Conservation (phyloP, 64 coral and sea anemone species). For the Platygyra sinensis region DNA sequence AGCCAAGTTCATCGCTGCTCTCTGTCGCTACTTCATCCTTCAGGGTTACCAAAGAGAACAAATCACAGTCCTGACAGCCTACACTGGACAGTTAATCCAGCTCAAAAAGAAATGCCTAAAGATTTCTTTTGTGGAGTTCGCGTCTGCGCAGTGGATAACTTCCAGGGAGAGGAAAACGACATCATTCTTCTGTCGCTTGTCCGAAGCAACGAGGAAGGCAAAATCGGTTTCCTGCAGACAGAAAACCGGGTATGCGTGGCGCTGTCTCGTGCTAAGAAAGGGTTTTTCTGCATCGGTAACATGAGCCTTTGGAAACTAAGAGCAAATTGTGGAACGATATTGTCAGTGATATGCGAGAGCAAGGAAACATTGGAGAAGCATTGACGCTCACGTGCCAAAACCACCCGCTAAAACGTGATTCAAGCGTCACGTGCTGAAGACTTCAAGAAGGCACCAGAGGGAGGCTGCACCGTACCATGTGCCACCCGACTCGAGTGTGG, state of each 20-base stretch:
- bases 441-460: conserved; percentile 68
- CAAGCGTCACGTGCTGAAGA: conserved; percentile 36
- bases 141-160: conserved; percentile 89
- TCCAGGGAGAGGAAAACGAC: conserved; percentile 97
- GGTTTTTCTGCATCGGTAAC: conserved; percentile 91
- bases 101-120: conserved; percentile 86
- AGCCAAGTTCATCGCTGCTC: conserved; percentile 79
- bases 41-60: conserved; percentile 84
- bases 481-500: conserved; percentile 61
- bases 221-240: conserved; percentile 85
- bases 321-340: conserved; percentile 66
- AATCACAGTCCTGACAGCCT: conserved; percentile 95
- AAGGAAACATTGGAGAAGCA: conserved; percentile 14
- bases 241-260: conserved; percentile 93
- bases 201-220: conserved; percentile 90
- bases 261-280: conserved; percentile 87
- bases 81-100: conserved; percentile 91
- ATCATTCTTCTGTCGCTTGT: conserved; percentile 94
- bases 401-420: conserved; percentile 49
- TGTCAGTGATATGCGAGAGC: conserved; percentile 52
- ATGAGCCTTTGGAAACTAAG: conserved; percentile 67
- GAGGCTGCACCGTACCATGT: conserved; percentile 66
- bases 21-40: conserved; percentile 90
- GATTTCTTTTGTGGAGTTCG: conserved; percentile 82
- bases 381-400: conserved; percentile 63